Base-by-base conservation (phyloP, 92 coral and sea anemone genomes). In the Phenganax stokvisi region DNA sequence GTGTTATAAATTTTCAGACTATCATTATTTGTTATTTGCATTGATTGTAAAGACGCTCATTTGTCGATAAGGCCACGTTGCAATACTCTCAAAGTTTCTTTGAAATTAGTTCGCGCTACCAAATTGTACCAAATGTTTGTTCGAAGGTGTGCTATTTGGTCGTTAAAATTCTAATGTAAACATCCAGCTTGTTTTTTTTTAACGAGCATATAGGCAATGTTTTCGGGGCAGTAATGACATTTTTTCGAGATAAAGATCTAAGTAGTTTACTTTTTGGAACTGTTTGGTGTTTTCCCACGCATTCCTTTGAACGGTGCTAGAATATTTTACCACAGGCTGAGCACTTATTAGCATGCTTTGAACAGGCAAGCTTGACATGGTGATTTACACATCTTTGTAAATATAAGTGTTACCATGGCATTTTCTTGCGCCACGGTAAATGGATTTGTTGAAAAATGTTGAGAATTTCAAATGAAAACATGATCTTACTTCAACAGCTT, bases 201-300 rank as follows among this genome's bases (percentile, higher is more conserved):
- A 8, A 64, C 7, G 11, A 64, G 37, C 27, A 64, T 2, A 44
- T 16, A 8, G 16, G 37, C 47, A 30, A 64, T 37, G 47, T 37
- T 37, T 37, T 2, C 47, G 47, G 2, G 47, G 47, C 47, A 64
- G 17, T 7, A 12, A 64, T 44, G 8, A 64, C 37, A 64, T 7
- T 64, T 64, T 64, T 8, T 28, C 10, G 70, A 5, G 37, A 64
- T 64, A 64, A 61, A 44, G 10, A 68, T 68, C 73, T 29, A 37
- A 68, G 73, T 30, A 10, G 54, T 30, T 68, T 68, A 68, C n/a
- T 68, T 68, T 68, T 16, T 68, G 6, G 6, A 37, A 30, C 54
- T 68, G 47, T 12, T 68, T 68, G 73, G 11, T n/a, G 44, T 2
- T 76, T 76, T 76, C 81, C 81, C 81, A 76, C 81, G 81, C 70